These are phyloP conservation scores for Rhynchotus rufescens DNA, from an alignment of 2,797 vertebrate species.

Conservation along the genomic window DNA sequence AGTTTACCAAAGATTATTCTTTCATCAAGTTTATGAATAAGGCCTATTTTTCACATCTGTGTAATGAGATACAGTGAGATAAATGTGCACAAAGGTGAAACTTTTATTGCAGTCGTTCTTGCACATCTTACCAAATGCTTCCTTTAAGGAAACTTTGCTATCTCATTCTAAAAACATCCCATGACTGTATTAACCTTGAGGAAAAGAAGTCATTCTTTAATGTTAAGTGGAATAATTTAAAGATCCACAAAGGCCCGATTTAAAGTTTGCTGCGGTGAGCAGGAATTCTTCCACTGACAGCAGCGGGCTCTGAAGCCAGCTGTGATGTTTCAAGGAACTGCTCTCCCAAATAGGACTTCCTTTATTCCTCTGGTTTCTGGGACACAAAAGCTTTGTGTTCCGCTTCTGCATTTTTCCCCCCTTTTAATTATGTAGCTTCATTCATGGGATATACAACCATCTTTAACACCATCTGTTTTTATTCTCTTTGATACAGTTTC, in stretches of 20 bases:
- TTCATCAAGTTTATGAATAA: not conserved
- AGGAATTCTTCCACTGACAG: not conserved
- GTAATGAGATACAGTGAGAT: not conserved
- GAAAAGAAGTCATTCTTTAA: not conserved
- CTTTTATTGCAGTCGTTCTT: not conserved
- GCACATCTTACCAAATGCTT: not conserved
- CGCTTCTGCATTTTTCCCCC: not conserved
- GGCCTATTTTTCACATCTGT: not conserved
- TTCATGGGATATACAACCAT: constrained; percentile 17
- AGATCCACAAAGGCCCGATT: not conserved
- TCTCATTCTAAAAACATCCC: constrained; percentile 41
- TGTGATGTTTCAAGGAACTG: constrained; percentile 26
- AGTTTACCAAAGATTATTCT: not conserved
- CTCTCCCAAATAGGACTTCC: constrained; percentile 28
- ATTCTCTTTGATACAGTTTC: constrained; percentile 10
- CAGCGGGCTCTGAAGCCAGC: not conserved
- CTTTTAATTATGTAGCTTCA: not conserved
- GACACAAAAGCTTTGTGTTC: constrained; percentile 57
- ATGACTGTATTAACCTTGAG: not conserved
- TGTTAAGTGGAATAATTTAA: not conserved
- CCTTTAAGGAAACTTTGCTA: not conserved
- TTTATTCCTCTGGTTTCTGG: constrained; percentile 26
- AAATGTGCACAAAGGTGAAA: not conserved
- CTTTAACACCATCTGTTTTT: constrained; percentile 33
- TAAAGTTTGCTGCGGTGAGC: not conserved